These are phyloP conservation scores for Perizoma flavofasciatum DNA, from an alignment of 2,888 invertebrate genomes.

Conservation along the genomic window DNA sequence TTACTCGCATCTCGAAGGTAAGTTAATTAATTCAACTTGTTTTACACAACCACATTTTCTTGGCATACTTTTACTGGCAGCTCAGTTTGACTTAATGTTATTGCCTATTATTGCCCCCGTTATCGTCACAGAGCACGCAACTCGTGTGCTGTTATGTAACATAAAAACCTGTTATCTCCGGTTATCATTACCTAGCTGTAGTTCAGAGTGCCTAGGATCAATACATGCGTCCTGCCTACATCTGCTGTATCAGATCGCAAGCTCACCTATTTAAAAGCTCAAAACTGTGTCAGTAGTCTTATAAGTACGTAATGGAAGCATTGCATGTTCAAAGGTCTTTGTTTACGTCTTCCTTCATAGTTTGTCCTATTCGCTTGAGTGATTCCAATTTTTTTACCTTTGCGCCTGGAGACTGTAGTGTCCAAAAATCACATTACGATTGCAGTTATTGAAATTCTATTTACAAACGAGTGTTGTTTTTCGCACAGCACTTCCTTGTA, in stretches of 20 bases:
- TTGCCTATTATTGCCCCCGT: constrained; percentile 56
- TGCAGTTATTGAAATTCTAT: constrained; percentile 12
- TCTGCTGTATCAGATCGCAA: constrained; percentile 45
- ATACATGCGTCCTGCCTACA: constrained; percentile 38
- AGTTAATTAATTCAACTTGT: constrained; percentile 37
- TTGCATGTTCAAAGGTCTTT: constrained; percentile 29
- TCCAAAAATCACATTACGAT: too few species aligned
- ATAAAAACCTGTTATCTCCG: constrained; percentile 47
- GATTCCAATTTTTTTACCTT: too few species aligned
- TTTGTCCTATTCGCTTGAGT: too few species aligned
- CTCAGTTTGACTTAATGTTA: constrained; percentile 60
- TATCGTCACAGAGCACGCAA: constrained; percentile 56
- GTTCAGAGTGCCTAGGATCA: constrained; percentile 37
- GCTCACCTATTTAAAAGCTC: constrained; percentile 44
- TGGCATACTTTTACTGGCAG: constrained; percentile 62
- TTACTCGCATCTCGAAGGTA: constrained; percentile 10
- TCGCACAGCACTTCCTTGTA: constrained; percentile 7
- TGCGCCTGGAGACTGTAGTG: too few species aligned
- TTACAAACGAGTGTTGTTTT: constrained; percentile 7
- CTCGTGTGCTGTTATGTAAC: constrained; percentile 46
- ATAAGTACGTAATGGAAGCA: constrained; percentile 40
- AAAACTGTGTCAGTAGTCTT: constrained; percentile 56
- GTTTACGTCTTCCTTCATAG: background rate
- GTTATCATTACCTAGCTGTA: constrained; percentile 39
- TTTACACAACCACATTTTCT: constrained; percentile 58